phyloP scores from a whole-genome alignment of 2,113 vertebrate genomes.

The Potamarius usumacintae region DNA sequence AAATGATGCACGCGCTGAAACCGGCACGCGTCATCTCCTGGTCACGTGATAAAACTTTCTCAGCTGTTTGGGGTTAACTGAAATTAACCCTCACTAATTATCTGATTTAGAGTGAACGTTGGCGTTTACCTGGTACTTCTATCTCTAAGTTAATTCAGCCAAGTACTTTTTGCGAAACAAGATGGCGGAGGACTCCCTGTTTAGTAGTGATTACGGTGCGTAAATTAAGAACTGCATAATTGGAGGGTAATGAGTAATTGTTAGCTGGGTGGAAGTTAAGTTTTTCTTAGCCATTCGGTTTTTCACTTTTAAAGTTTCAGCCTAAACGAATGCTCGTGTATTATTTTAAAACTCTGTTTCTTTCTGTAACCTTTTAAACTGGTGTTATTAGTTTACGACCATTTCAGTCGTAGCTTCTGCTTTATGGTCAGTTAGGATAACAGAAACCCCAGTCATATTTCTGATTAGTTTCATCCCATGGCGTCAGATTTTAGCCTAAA shows the following conservation, averaged over 20 bases:
- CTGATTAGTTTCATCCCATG: neutral
- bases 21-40: neutral
- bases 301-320: neutral
- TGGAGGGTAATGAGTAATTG: constrained; percentile 20
- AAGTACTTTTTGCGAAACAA: constrained; percentile 22
- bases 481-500: neutral
- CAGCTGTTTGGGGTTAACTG: constrained; percentile 16
- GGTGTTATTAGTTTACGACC: neutral
- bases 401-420: neutral
- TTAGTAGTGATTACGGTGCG: constrained; percentile 66
- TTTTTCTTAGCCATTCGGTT: neutral
- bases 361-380: neutral
- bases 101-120: neutral
- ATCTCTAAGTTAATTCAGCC: constrained; percentile 61
- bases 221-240: constrained; percentile 48
- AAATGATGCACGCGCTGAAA: neutral
- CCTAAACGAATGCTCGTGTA: neutral
- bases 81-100: constrained; percentile 29
- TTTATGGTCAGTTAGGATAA: neutral
- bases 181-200: constrained; percentile 65
- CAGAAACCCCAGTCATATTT: neutral
- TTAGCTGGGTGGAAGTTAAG: constrained; percentile 29
- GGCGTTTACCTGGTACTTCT: constrained; percentile 16
- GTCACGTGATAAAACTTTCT: constrained; percentile 37
- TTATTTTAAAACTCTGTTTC: neutral